Percentiles rank a stretch among this genome's conserved stretches.
phyloP scores from a whole-genome alignment of 1,140 invertebrate species.

The Drosophila eugracilis region DNA sequence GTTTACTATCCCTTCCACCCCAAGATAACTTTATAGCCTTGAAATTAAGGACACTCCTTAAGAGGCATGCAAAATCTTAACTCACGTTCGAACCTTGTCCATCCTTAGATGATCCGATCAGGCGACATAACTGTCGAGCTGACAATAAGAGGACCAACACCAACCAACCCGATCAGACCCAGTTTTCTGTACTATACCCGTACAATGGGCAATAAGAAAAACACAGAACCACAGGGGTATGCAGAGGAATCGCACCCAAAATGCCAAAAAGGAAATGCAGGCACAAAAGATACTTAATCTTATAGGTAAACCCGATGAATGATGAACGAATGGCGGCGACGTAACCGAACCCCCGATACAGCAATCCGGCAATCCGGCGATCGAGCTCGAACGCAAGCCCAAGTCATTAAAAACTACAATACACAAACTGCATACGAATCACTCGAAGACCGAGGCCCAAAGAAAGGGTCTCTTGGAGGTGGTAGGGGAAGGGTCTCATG shows the following conservation, averaged over 20 bases:
- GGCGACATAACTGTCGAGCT: constrained; percentile 41
- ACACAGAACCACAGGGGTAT: constrained; percentile 46
- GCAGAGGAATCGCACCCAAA: constrained; percentile 49
- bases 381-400: constrained; percentile 73
- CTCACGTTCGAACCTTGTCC: constrained; percentile 37
- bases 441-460: constrained; percentile 57
- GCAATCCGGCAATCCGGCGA: constrained; percentile 37
- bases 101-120: constrained; percentile 49
- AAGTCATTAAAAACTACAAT: constrained; percentile 83
- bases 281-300: constrained; percentile 81
- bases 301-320: constrained; percentile 79
- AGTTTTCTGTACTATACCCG: constrained; percentile 24
- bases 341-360: constrained; percentile 66
- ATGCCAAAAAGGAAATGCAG: constrained; percentile 68
- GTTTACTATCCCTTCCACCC: background rate
- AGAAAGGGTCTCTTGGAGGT: constrained; percentile 31
- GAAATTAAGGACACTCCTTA: background rate
- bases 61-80: constrained; percentile 35
- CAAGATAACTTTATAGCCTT: background rate
- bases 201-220: constrained; percentile 62
- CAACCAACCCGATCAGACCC: constrained; percentile 18
- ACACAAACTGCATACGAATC: constrained; percentile 82
- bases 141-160: constrained; percentile 39
- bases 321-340: constrained; percentile 75
- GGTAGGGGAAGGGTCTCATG: constrained; percentile 12